Evolutionary conservation across 2,888 invertebrate species (phyloP).

Genomic region (Hesperia comma): DNA sequence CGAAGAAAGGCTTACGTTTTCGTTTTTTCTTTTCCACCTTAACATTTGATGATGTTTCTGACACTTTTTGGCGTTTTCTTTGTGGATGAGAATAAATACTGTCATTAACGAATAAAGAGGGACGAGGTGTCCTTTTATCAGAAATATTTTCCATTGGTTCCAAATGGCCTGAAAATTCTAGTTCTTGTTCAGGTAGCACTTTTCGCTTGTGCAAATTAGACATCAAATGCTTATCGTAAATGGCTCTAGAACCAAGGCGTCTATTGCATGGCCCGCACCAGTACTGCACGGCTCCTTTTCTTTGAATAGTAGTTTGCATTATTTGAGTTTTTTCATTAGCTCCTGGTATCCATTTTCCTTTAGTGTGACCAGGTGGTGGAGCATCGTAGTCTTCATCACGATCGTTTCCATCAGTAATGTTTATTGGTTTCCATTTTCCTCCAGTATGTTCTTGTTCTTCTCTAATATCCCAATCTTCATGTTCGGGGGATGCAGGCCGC

Average conservation of each 20-base stretch:
- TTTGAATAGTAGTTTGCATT: conserved; percentile 80
- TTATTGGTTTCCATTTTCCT: conserved; percentile 86
- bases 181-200: conserved; percentile 86
- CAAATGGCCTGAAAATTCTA: conserved; percentile 85
- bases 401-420: conserved; percentile 63
- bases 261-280: conserved; percentile 93
- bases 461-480: conserved; percentile 82
- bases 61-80: conserved; percentile 51
- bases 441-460: conserved; percentile 83
- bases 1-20: conserved; percentile 83
- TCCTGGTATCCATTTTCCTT: conserved; percentile 93
- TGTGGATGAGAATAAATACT: conserved; percentile 58
- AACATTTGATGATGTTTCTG: conserved; percentile 48
- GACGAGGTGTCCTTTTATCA: conserved; percentile 65
- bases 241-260: conserved; percentile 87
- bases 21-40: conserved; percentile 71
- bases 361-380: conserved; percentile 88
- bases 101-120: conserved; percentile 66
- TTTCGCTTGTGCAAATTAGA: conserved; percentile 89
- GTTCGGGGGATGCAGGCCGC: conserved; percentile 75
- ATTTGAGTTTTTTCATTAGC: conserved; percentile 80
- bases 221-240: conserved; percentile 90
- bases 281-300: conserved; percentile 84
- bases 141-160: conserved; percentile 57
- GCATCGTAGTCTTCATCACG: conserved; percentile 80